Conservation (phyloP, 2,797 vertebrate genomes). For the Botia kubotai region DNA sequence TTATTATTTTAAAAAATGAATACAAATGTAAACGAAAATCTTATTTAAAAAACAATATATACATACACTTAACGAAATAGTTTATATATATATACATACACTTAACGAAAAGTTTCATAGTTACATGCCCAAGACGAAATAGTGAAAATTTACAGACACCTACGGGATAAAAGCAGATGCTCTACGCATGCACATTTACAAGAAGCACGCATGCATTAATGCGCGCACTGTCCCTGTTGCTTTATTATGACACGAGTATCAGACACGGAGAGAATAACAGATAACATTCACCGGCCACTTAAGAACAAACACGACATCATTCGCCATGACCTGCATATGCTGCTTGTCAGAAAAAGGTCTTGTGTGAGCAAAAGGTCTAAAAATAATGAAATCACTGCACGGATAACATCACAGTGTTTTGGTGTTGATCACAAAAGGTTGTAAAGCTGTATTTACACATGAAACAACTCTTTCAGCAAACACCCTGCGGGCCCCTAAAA, state of each 20-base stretch:
- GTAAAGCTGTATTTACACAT: neutral
- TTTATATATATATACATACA: neutral
- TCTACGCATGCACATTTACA: slow-evolving; percentile 27
- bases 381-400: slow-evolving; percentile 20
- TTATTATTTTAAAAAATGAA: too few relatives aligned
- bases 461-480: neutral
- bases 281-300: slow-evolving; percentile 41
- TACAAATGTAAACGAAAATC: too few relatives aligned
- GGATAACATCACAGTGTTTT: slow-evolving; percentile 13
- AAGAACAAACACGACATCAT: slow-evolving; percentile 38
- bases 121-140: neutral
- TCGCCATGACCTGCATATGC: slow-evolving; percentile 34
- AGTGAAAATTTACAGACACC: neutral
- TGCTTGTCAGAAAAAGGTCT: neutral
- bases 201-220: slow-evolving; percentile 26
- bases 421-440: neutral
- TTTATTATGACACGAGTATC: slow-evolving; percentile 40
- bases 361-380: neutral
- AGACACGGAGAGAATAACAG: slow-evolving; percentile 36
- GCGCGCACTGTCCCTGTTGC: slow-evolving; percentile 23
- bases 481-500: neutral
- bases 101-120: neutral
- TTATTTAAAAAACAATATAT: neutral
- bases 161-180: neutral
- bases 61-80: neutral